Evolutionary conservation across 2,888 invertebrate genomes (phyloP).

Genomic region (Drosophila pegasa): DNA sequence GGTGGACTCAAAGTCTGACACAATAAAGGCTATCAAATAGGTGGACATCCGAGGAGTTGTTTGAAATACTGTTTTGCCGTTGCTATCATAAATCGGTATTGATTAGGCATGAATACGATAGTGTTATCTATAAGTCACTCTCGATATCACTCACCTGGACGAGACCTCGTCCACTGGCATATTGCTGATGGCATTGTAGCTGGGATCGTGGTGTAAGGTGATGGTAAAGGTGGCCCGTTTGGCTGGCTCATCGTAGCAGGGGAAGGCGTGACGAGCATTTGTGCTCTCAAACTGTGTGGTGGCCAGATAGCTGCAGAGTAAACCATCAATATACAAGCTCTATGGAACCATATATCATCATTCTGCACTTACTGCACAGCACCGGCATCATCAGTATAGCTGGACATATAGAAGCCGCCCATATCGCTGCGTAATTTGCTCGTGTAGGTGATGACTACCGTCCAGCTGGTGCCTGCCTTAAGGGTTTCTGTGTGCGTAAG

Average conservation of each 20-base stretch:
- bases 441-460: conserved; percentile 86
- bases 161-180: conserved; percentile 85
- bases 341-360: too few species aligned
- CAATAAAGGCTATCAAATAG: conserved; percentile 92
- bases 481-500: conserved; percentile 44
- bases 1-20: conserved; percentile 86
- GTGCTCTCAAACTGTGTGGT: conserved; percentile 90
- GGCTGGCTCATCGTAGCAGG: conserved; percentile 89
- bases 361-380: conserved; percentile 61
- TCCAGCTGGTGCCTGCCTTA: conserved; percentile 84
- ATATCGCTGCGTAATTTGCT: conserved; percentile 87
- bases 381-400: conserved; percentile 82
- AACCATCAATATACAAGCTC: background rate
- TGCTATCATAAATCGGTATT: conserved; percentile 8
- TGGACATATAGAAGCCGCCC: conserved; percentile 88
- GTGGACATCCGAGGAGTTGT: conserved; percentile 89
- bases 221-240: conserved; percentile 88
- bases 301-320: conserved; percentile 84
- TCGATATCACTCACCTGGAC: conserved; percentile 38
- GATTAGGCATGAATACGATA: background rate
- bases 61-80: conserved; percentile 78
- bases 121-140: background rate
- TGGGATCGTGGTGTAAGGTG: conserved; percentile 71
- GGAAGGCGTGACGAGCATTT: conserved; percentile 89
- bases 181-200: conserved; percentile 80